Conservation (phyloP, 2,888 invertebrate species). For the Ophion slaviceki region DNA sequence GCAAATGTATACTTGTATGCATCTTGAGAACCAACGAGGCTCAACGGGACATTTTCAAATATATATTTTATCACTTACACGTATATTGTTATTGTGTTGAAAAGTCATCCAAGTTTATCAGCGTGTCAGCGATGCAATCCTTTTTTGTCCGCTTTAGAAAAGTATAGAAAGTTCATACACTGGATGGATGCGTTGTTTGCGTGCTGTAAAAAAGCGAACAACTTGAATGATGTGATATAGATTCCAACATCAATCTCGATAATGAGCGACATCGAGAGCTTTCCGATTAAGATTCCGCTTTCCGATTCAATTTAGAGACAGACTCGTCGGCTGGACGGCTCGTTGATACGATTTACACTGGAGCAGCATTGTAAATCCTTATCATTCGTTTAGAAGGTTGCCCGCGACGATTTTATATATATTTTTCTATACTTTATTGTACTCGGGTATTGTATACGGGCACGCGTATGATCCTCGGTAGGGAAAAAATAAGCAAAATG, state of each 20-base stretch:
- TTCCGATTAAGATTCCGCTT: not conserved
- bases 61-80: constrained; percentile 49
- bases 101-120: constrained; percentile 47
- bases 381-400: not conserved
- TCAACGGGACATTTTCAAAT: constrained; percentile 41
- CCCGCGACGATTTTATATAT: constrained; percentile 51
- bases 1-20: constrained; percentile 33
- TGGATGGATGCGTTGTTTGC: not conserved
- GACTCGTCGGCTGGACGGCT: constrained; percentile 6
- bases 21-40: constrained; percentile 38
- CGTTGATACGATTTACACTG: constrained; percentile 21
- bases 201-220: not conserved
- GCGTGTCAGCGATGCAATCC: constrained; percentile 20
- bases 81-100: constrained; percentile 58
- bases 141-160: not conserved
- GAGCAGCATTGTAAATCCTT: not conserved
- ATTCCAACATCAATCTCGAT: not conserved
- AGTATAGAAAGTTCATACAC: not conserved
- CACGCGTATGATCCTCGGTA: constrained; percentile 53
- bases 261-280: not conserved
- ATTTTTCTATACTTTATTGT: constrained; percentile 59
- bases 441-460: constrained; percentile 32
- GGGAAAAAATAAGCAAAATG: not conserved
- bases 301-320: not conserved
- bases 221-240: constrained; percentile 29